Evolutionary conservation across 35 echinoderm and acorn worm genomes (phyloP), one percentile per base, ranked within the genome.

Genomic region (Amphiura filiformis): DNA sequence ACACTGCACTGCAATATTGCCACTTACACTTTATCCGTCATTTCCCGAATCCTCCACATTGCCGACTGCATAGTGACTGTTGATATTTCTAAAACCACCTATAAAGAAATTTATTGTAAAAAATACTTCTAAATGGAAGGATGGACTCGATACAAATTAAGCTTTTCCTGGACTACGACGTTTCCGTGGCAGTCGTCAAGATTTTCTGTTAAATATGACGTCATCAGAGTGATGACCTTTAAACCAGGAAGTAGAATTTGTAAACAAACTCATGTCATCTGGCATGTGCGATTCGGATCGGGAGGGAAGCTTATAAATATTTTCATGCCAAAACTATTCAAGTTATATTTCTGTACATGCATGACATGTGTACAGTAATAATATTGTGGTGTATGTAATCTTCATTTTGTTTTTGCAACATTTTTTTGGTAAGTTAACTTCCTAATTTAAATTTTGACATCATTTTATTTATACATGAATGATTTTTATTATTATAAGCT

Each of bases 11-110:
- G 38, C 44, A 52, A 52, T 52, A 52, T 52, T 52, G 44, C 86
- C 78, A 96, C 95, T 97, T 81, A 97, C 95, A 97, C 95, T 93
- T 97, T 97, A 84, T 97, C 95, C 84, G 87, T 87, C 42, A 97
- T 87, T 76, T 97, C 91, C 64, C 88, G 87, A 84, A 97, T 93
- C 76, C 87, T 93, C 88, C 87, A 97, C 79, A 97, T 93, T 90
- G 95, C 95, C 40, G 88, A 79, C 80, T 97, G 95, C 91, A 97
- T 91, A 82, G 76, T 95, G 38, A 35, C 76, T 47, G 37, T 34
- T 83, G 35, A 37, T 86, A 35, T 31, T 77, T 13, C 12, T 31
- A 9, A 13, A 77, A 7, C 34, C 28, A 28, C 28, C 75, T 77
- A 77, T 7, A 77, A 77, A 77, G 26, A 77, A 77, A 77, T 65